These are phyloP conservation scores for Entomyzon cyanotis DNA, from an alignment of 2,113 vertebrate genomes.

Conservation along the genomic window DNA sequence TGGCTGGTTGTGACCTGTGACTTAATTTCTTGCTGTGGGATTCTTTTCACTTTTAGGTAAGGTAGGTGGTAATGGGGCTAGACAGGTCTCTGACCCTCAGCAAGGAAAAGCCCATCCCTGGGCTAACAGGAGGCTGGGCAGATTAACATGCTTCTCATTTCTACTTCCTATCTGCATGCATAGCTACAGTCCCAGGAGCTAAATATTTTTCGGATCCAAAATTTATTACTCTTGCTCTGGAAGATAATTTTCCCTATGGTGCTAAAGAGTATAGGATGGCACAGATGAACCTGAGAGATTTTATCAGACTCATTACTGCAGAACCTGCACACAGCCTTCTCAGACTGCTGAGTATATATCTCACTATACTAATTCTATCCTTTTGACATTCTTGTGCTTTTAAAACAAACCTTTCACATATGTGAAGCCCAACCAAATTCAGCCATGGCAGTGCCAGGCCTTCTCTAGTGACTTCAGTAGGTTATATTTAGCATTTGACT, in stretches of 20 bases:
- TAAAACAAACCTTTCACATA: background rate
- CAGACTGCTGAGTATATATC: background rate
- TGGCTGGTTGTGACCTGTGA: background rate
- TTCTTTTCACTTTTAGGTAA: background rate
- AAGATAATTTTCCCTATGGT: background rate
- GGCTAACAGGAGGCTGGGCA: background rate
- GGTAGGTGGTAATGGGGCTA: background rate
- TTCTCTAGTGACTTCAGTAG: background rate
- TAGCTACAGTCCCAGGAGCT: background rate
- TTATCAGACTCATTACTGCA: background rate
- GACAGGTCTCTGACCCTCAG: background rate
- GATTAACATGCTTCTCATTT: background rate
- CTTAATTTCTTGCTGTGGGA: background rate
- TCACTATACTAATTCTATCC: background rate
- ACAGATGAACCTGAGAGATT: constrained; percentile 1
- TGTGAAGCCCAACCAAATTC: background rate
- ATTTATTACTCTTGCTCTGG: background rate
- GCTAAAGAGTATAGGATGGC: background rate
- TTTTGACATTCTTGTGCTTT: background rate
- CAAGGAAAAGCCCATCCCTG: background rate
- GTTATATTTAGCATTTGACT: background rate
- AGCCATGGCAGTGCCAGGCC: background rate
- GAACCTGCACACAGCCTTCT: background rate
- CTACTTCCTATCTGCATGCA: background rate
- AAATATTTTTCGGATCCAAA: constrained; percentile 18